A percentile compares a stretch with the other conserved stretches of the same genome.
Evolutionary conservation across 2,888 invertebrate genomes (phyloP).

Genomic region (Acrobasis suavella): DNA sequence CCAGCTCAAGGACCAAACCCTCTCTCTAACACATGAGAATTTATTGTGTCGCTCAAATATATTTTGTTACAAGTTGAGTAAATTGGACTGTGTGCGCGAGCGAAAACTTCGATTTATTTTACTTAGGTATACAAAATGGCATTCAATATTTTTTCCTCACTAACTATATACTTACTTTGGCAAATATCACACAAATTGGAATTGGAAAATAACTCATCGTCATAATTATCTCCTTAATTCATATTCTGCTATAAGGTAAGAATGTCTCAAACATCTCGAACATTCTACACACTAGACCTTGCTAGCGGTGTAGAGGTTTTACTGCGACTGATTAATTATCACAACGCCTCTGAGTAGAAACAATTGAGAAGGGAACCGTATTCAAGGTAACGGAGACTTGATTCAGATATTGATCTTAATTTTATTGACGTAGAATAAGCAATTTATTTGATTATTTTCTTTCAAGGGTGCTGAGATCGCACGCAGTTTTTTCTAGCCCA

Average conservation of each 20-base stretch:
- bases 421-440: background rate
- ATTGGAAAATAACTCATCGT: too few species aligned
- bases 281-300: background rate
- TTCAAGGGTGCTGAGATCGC: background rate
- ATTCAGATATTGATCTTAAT: background rate
- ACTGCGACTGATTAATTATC: slow-evolving; percentile 2
- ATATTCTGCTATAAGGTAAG: too few species aligned
- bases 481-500: background rate
- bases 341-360: background rate
- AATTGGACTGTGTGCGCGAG: too few species aligned
- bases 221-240: too few species aligned
- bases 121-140: too few species aligned
- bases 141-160: too few species aligned
- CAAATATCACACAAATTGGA: too few species aligned
- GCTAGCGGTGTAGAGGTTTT: background rate
- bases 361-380: slow-evolving; percentile 9
- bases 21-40: background rate
- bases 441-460: background rate
- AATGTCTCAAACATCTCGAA: background rate
- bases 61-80: too few species aligned
- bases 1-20: slow-evolving; percentile 1
- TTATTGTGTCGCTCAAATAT: background rate
- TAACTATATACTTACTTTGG: too few species aligned
- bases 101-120: too few species aligned
- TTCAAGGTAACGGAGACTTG: slow-evolving; percentile 9